Conservation (phyloP, 2,113 vertebrate genomes). For the Benitochromis conjunctus region DNA sequence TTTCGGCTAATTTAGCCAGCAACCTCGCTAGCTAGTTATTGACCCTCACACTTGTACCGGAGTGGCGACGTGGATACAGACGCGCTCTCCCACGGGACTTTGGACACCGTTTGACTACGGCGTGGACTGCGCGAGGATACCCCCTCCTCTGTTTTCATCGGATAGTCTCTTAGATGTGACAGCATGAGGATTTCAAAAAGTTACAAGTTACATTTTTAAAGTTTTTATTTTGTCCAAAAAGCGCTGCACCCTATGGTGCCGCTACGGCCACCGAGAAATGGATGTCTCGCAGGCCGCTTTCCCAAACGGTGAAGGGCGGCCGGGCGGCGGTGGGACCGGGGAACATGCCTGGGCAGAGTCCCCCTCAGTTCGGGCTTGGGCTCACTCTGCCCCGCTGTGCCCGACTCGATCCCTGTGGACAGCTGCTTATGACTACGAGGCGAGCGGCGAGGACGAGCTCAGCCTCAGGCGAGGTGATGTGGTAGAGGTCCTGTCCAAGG, state of each 20-base stretch:
- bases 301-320: conserved; percentile 78
- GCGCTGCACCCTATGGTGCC: conserved; percentile 73
- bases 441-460: conserved; percentile 85
- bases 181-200: conserved; percentile 30
- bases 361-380: conserved; percentile 68
- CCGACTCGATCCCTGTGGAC: conserved; percentile 79
- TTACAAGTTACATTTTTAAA: conserved; percentile 19
- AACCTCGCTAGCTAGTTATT: conserved; percentile 10
- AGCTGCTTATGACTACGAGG: conserved; percentile 85
- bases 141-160: neutral
- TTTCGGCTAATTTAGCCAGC: conserved; percentile 3
- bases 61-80: conserved; percentile 62
- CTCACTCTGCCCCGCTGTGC: conserved; percentile 75
- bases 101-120: conserved; percentile 36
- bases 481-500: conserved; percentile 86
- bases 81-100: conserved; percentile 49
- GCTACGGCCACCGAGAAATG: conserved; percentile 75
- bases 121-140: neutral
- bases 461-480: conserved; percentile 82
- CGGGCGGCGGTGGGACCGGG: conserved; percentile 52
- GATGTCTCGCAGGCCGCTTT: conserved; percentile 79
- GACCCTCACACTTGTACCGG: conserved; percentile 5
- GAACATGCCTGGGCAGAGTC: conserved; percentile 69
- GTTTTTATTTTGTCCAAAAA: conserved; percentile 44
- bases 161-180: neutral